Percentiles rank a stretch among this genome's conserved stretches.
phyloP scores from a whole-genome alignment of 2,797 vertebrate genomes.

The Acipenser oxyrinchus region DNA sequence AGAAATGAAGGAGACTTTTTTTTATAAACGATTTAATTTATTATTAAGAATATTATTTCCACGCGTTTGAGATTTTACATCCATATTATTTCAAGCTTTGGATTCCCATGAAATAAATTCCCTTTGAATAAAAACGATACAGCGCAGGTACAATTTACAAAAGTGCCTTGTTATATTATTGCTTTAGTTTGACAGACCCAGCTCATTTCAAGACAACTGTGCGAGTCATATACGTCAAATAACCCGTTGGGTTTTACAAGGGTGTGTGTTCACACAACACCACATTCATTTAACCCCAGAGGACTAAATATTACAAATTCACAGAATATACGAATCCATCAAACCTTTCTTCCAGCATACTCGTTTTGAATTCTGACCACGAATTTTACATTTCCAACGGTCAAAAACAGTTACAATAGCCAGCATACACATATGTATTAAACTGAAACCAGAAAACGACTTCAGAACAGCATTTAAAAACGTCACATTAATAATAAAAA shows the following conservation, averaged over 20 bases:
- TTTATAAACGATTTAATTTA: too few species aligned
- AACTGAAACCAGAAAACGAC: slow-evolving; percentile 46
- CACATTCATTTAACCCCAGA: slow-evolving; percentile 48
- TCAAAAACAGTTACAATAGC: slow-evolving; percentile 36
- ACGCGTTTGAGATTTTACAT: too few species aligned
- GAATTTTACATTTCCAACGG: slow-evolving; percentile 41
- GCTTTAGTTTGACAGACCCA: slow-evolving; percentile 49
- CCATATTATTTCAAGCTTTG: too few species aligned
- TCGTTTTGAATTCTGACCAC: slow-evolving; percentile 46
- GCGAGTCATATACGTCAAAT: slow-evolving; percentile 55
- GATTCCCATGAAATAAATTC: too few species aligned
- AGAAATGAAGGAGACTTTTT: too few species aligned
- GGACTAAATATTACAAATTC: slow-evolving; percentile 52
- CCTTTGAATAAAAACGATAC: too few species aligned
- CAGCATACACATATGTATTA: slow-evolving; percentile 45
- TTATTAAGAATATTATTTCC: too few species aligned
- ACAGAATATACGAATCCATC: slow-evolving; percentile 54
- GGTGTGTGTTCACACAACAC: slow-evolving; percentile 59
- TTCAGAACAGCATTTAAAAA: slow-evolving; percentile 20
- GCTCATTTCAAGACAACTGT: slow-evolving; percentile 36
- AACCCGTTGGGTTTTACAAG: slow-evolving; percentile 68
- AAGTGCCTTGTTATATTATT: slow-evolving; percentile 42
- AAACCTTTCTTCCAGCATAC: slow-evolving; percentile 45
- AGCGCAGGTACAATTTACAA: slow-evolving; percentile 33
- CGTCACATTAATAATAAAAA: not conserved